phyloP scores from a whole-genome alignment of 2,888 invertebrate genomes.

The Actias luna region DNA sequence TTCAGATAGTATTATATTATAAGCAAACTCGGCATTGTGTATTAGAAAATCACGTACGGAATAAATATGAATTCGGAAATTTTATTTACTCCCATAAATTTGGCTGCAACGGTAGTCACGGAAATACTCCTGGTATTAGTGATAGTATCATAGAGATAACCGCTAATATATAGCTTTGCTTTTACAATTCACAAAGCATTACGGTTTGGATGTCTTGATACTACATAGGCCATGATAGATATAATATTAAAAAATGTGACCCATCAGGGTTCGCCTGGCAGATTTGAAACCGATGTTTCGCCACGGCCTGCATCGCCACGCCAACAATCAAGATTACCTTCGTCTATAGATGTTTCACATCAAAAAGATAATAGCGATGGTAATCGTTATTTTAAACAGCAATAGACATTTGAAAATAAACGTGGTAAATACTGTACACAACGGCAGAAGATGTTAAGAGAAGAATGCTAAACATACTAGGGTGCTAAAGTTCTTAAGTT shows the following conservation, averaged over 20 bases:
- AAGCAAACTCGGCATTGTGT: not conserved
- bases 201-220: not conserved
- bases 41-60: not conserved
- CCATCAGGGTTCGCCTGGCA: no score
- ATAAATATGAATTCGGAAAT: not conserved
- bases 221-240: not conserved
- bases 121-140: not conserved
- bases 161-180: not conserved
- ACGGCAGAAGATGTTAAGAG: no score
- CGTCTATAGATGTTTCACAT: no score
- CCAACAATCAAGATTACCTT: no score
- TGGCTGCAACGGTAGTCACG: not conserved
- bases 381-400: no score
- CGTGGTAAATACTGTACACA: no score
- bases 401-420: no score
- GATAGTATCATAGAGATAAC: not conserved
- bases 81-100: not conserved
- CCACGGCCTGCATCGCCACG: no score
- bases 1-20: not conserved
- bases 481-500: no score
- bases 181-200: not conserved
- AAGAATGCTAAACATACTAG: no score
- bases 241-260: not conserved
- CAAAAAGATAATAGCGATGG: no score
- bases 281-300: no score